Conservation (phyloP, 2,113 vertebrate species). For the Tachysurus vachellii region DNA sequence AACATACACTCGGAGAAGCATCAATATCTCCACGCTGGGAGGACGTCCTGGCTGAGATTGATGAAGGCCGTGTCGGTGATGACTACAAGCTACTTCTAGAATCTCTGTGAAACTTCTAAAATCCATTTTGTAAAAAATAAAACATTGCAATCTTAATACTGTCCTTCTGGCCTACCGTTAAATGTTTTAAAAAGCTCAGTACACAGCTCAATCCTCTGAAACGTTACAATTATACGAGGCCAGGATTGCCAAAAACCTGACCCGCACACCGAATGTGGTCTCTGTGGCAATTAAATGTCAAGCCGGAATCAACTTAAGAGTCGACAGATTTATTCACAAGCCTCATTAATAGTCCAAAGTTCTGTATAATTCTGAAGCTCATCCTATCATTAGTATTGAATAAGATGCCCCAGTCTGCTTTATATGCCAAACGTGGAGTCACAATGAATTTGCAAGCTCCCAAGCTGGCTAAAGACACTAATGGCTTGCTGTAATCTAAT, state of each 20-base stretch:
- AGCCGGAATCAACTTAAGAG: conserved; percentile 21
- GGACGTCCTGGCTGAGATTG: background rate
- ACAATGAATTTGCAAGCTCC: conserved; percentile 86
- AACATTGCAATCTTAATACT: background rate
- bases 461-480: conserved; percentile 82
- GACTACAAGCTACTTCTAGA: background rate
- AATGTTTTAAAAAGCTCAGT: background rate
- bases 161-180: background rate
- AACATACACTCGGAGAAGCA: background rate
- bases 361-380: conserved; percentile 83
- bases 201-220: background rate
- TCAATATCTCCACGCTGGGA: background rate
- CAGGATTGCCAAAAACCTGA: background rate
- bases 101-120: background rate
- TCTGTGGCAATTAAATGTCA: conserved; percentile 8
- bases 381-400: conserved; percentile 89
- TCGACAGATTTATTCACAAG: conserved; percentile 64
- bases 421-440: conserved; percentile 86
- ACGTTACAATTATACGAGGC: background rate
- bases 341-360: conserved; percentile 74
- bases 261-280: background rate
- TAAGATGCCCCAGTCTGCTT: conserved; percentile 80
- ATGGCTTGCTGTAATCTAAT: conserved; percentile 93
- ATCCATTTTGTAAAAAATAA: background rate
- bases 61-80: background rate